phyloP scores from a whole-genome alignment of 1,140 invertebrate genomes.

The Sarcophaga peregrina region DNA sequence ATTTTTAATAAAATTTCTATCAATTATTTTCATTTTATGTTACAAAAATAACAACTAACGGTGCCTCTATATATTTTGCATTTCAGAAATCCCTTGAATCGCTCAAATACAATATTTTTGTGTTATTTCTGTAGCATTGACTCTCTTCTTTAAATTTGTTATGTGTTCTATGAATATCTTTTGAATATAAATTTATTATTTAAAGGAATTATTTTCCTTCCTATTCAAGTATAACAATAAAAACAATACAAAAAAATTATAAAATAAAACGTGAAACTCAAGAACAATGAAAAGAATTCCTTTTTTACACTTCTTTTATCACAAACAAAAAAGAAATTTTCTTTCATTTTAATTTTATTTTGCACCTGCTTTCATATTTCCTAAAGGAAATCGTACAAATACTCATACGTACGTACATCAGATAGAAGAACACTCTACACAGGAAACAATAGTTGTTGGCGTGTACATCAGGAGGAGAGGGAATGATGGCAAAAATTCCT shows the following conservation, averaged over 20 bases:
- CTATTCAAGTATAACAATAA: too few relatives aligned
- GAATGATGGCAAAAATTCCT: conserved; percentile 13
- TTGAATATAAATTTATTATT: not conserved
- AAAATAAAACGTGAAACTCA: not conserved
- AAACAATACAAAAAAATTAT: too few relatives aligned
- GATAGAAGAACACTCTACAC: not conserved
- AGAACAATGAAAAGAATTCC: not conserved
- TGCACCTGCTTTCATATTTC: not conserved
- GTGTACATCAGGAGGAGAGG: not conserved
- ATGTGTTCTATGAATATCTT: too few relatives aligned
- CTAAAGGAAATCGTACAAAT: not conserved
- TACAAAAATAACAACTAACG: too few relatives aligned
- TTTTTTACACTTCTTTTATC: not conserved
- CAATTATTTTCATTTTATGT: too few relatives aligned
- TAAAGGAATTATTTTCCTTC: too few relatives aligned
- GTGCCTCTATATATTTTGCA: too few relatives aligned
- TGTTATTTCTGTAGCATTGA: too few relatives aligned
- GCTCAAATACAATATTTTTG: too few relatives aligned
- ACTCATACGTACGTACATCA: not conserved
- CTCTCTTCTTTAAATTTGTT: not conserved
- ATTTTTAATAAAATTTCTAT: too few relatives aligned
- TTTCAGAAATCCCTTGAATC: too few relatives aligned
- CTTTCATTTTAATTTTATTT: not conserved
- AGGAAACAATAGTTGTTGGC: not conserved
- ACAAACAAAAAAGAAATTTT: not conserved